Conservation (phyloP, 1,140 invertebrate species). For the Trichonephila clavata region DNA sequence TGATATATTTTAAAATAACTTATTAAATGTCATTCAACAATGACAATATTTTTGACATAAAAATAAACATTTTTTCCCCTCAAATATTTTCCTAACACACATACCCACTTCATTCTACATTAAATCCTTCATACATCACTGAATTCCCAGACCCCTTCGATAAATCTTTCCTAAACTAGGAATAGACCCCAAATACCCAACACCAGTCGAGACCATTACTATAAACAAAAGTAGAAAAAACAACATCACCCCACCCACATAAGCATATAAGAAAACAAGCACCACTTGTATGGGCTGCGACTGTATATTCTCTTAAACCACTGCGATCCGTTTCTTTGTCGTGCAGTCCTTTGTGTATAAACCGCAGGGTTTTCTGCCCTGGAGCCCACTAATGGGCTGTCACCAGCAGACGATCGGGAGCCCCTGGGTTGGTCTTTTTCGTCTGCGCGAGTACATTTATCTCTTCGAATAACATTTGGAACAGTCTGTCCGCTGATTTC, state of each 20-base stretch:
- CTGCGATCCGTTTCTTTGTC: background rate
- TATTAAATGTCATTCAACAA: too few relatives aligned
- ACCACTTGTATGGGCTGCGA: background rate
- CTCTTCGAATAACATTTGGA: slow-evolving; percentile 5
- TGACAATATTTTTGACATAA: too few relatives aligned
- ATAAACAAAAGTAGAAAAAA: background rate
- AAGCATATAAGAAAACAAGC: background rate
- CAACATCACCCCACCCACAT: background rate
- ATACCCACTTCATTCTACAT: too few relatives aligned
- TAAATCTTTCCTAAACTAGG: too few relatives aligned
- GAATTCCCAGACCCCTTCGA: too few relatives aligned
- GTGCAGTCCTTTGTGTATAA: slow-evolving; percentile 5
- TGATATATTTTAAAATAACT: too few relatives aligned
- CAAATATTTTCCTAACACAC: too few relatives aligned
- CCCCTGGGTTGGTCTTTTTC: background rate
- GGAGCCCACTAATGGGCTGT: slow-evolving; percentile 14
- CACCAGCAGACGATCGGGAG: background rate
- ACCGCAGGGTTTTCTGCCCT: background rate
- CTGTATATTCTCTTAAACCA: background rate
- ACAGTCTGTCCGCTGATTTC: background rate
- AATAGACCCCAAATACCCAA: too few relatives aligned
- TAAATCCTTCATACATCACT: too few relatives aligned
- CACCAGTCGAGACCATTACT: background rate
- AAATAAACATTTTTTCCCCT: too few relatives aligned
- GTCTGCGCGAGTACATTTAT: background rate